phyloP scores from a whole-genome alignment of 2,797 vertebrate species.

The Erethizon dorsatum region DNA sequence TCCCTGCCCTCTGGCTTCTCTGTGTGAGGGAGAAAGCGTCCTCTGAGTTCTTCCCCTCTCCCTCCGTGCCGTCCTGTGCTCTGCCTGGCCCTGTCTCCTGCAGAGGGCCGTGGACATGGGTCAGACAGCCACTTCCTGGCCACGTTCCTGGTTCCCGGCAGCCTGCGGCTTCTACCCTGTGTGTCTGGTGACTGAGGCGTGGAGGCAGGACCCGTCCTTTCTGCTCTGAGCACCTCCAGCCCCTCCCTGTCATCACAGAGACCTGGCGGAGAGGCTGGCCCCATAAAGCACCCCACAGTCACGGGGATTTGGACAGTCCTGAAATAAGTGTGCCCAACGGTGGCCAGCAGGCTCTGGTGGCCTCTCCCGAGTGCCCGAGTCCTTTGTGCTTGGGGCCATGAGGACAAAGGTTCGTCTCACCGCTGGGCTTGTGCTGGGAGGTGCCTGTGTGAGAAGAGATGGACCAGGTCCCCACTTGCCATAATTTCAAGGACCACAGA shows the following conservation, averaged over 20 bases:
- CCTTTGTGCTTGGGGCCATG: not conserved
- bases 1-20: not conserved
- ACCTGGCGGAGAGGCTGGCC: not conserved
- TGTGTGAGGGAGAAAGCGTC: not conserved
- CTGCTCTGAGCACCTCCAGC: not conserved
- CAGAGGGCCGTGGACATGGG: too few species aligned
- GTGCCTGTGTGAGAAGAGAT: not conserved
- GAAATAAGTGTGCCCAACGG: fast-evolving
- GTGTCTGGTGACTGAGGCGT: not conserved
- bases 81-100: not conserved
- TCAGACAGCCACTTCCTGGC: not conserved
- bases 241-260: not conserved
- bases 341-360: not conserved
- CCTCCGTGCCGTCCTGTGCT: not conserved
- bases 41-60: not conserved
- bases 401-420: fast-evolving
- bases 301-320: not conserved
- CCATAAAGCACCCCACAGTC: not conserved
- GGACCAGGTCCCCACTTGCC: not conserved
- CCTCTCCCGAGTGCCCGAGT: fast-evolving
- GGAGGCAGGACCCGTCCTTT: not conserved
- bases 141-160: fast-evolving
- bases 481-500: fast-evolving
- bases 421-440: fast-evolving
- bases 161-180: not conserved